Evolutionary conservation across 2,797 vertebrate species (phyloP), one percentile per base, ranked within the genome.

Genomic region (Pantherophis vulpinus): DNA sequence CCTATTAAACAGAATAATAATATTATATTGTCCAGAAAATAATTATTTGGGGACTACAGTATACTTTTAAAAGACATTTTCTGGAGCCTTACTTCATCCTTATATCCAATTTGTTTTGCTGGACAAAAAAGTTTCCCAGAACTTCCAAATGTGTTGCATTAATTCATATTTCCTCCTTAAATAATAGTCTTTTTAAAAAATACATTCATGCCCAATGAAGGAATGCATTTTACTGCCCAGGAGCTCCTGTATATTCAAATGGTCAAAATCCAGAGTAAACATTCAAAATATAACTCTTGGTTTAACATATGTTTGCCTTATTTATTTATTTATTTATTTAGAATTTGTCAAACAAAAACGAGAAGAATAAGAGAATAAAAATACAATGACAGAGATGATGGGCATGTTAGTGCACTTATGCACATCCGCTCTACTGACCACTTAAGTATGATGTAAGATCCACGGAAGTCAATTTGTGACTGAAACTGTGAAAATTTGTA

Each of bases 1-100:
- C 96, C 97, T 97, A 96, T 96, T 97, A 97, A 47, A 97, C 97
- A 97, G 97, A 98, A 97, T 97, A 97, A 97, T 96, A 95, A 74
- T 88, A 88, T 42, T 55, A 97, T 96, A 95, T 97, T 97, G 96
- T 97, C 97, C 96, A 97, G 97, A 98, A 98, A 98, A 98, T 97
- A 98, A 97, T 97, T 98, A 96, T 97, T 98, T 97, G 97, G 97
- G 97, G 97, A 97, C 97, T 97, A 97, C 96, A 97, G 97, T 96
- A 97, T 97, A 97, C 96, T 97, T 97, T 96, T 97, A 97, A 95
- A 95, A 97, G 96, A 97, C 95, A 98, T 97, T 97, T 97, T 95
- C 96, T 96, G 94, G 97, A 96, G 96, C 96, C 97, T 97, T 97
- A 97, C 97, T 97, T 97, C 97, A 16, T 32, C 97, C 97, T 97